phyloP scores from a whole-genome alignment of 2,888 invertebrate species.

The Monopis laevigella region DNA sequence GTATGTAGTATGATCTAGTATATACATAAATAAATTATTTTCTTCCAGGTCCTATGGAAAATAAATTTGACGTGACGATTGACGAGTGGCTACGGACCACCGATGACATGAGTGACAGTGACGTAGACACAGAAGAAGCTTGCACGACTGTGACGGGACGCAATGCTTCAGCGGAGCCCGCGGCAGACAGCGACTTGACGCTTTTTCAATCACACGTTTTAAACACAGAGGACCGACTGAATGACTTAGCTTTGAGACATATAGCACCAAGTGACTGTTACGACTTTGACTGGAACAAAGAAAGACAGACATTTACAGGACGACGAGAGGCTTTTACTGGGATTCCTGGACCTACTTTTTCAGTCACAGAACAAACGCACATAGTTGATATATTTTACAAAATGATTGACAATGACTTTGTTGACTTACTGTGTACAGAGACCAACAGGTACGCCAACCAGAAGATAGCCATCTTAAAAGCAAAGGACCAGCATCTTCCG shows the following conservation, averaged over 20 bases:
- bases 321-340: too few relatives aligned
- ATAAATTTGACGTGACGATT: too few relatives aligned
- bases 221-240: too few relatives aligned
- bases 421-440: conserved; percentile 10
- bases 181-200: conserved; percentile 2
- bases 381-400: conserved; percentile 7
- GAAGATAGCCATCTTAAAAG: conserved; percentile 4
- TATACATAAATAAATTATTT: too few relatives aligned
- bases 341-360: too few relatives aligned
- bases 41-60: too few relatives aligned
- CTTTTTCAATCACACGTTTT: conserved; percentile 4
- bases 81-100: background rate
- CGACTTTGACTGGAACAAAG: conserved; percentile 2
- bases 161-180: conserved; percentile 3
- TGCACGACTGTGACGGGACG: conserved; percentile 1
- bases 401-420: too few relatives aligned
- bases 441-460: conserved; percentile 9
- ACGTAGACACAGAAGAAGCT: conserved; percentile 5
- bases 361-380: too few relatives aligned
- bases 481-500: background rate
- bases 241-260: conserved; percentile 5
- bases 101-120: conserved; percentile 9
- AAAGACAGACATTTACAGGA: background rate
- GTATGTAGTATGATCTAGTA: too few relatives aligned
- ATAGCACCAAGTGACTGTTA: background rate